Evolutionary conservation across 2,888 invertebrate genomes (phyloP).

Genomic region (Hybos culiciformis): DNA sequence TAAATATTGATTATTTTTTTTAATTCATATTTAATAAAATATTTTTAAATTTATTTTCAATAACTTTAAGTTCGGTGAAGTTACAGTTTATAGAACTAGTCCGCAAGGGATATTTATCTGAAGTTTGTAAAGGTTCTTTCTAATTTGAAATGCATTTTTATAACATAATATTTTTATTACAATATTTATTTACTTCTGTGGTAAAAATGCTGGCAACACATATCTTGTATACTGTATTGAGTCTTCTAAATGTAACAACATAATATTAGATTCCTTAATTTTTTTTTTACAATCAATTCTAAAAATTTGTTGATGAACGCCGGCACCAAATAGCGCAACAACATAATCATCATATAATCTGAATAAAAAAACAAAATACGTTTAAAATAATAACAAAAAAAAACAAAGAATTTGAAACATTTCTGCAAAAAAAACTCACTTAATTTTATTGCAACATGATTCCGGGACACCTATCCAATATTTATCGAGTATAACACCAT

Average conservation of each 20-base stretch:
- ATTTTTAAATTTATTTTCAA: too few species aligned
- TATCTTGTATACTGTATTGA: constrained; percentile 46
- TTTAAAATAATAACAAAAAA: constrained; percentile 32
- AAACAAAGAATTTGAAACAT: constrained; percentile 5
- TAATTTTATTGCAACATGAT: constrained; percentile 36
- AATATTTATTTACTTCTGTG: constrained; percentile 36
- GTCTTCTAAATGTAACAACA: constrained; percentile 47
- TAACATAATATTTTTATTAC: too few species aligned
- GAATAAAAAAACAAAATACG: constrained; percentile 4
- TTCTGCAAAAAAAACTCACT: constrained; percentile 17
- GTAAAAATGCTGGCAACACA: constrained; percentile 49
- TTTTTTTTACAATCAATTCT: constrained; percentile 44
- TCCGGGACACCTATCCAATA: constrained; percentile 51
- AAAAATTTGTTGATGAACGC: constrained; percentile 56
- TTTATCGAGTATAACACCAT: constrained; percentile 50
- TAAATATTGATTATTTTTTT: too few species aligned
- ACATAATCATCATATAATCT: constrained; percentile 46
- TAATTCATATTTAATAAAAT: too few species aligned
- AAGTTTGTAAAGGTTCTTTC: not conserved
- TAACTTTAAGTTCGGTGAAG: too few species aligned
- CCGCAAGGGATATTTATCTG: too few species aligned
- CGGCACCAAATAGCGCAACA: constrained; percentile 52
- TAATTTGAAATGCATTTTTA: not conserved
- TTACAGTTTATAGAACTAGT: too few species aligned
- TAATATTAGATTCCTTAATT: constrained; percentile 44